Evolutionary conservation across 2,888 invertebrate genomes (phyloP).

Genomic region (Hofmannophila pseudospretella): DNA sequence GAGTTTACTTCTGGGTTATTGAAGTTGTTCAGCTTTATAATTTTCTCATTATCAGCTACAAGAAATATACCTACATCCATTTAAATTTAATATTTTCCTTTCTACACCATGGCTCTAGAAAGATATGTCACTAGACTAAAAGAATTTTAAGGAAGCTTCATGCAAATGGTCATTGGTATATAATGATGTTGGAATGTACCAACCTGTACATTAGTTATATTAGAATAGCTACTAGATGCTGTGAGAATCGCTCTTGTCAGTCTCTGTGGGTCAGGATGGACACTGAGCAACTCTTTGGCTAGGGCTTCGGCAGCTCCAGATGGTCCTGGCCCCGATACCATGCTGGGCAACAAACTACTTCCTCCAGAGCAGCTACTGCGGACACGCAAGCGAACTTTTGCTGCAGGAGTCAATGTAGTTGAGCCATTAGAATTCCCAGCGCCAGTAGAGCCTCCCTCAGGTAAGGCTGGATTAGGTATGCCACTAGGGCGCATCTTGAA

Average conservation of each 20-base stretch:
- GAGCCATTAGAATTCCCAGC: slow-evolving; percentile 45
- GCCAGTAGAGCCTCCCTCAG: slow-evolving; percentile 67
- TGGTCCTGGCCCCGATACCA: slow-evolving; percentile 51
- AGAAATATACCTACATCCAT: too few relatives aligned
- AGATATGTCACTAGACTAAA: too few relatives aligned
- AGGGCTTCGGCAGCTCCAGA: slow-evolving; percentile 59
- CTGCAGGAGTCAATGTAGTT: slow-evolving; percentile 36
- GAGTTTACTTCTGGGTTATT: too few relatives aligned
- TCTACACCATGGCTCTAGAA: too few relatives aligned
- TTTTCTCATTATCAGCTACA: too few relatives aligned
- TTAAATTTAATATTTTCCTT: too few relatives aligned
- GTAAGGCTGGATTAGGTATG: slow-evolving; percentile 66
- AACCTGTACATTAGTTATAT: slow-evolving; percentile 64
- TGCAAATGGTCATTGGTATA: too few relatives aligned
- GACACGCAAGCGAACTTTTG: slow-evolving; percentile 47
- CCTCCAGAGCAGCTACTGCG: slow-evolving; percentile 60
- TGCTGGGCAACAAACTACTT: slow-evolving; percentile 46
- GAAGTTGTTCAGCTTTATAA: too few relatives aligned
- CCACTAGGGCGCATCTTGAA: slow-evolving; percentile 73
- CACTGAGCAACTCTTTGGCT: slow-evolving; percentile 64
- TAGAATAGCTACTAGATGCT: slow-evolving; percentile 72
- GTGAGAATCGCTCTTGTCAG: slow-evolving; percentile 72
- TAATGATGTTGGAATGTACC: too few relatives aligned
- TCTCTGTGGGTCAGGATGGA: slow-evolving; percentile 70
- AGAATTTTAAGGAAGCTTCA: too few relatives aligned